These are phyloP conservation scores for Allobates femoralis DNA, from an alignment of 2,797 vertebrate species.

Conservation along the genomic window DNA sequence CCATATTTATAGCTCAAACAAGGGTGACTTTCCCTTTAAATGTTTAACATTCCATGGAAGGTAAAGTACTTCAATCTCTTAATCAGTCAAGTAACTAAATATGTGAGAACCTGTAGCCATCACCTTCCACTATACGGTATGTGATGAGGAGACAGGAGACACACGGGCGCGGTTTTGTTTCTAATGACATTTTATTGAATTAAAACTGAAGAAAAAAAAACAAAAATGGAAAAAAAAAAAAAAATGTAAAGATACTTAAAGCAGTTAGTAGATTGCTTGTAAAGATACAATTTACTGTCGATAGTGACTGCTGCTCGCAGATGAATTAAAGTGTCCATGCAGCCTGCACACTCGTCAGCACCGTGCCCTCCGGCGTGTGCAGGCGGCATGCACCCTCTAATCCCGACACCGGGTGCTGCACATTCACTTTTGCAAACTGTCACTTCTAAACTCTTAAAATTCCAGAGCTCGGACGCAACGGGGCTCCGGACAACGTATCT, in stretches of 20 bases:
- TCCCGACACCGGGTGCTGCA: background rate
- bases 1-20: too few species aligned
- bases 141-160: background rate
- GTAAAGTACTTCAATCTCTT: too few species aligned
- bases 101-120: background rate
- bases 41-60: too few species aligned
- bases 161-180: slow-evolving; percentile 7
- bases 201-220: slow-evolving; percentile 40
- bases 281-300: slow-evolving; percentile 43
- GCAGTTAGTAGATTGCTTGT: slow-evolving; percentile 55
- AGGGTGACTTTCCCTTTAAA: too few species aligned
- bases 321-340: slow-evolving; percentile 13
- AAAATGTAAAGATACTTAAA: slow-evolving; percentile 25
- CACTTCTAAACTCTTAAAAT: slow-evolving; percentile 2
- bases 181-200: slow-evolving; percentile 62
- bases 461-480: background rate
- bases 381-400: background rate
- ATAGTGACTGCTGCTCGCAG: slow-evolving; percentile 21
- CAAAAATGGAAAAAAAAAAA: slow-evolving; percentile 7
- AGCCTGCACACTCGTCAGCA: background rate
- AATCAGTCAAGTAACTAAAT: too few species aligned
- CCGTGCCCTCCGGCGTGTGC: too few species aligned
- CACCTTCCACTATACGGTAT: background rate
- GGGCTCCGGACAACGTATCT: background rate
- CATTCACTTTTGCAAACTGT: slow-evolving; percentile 11